Base-by-base conservation (phyloP, 2,113 vertebrate genomes). In the Sander vitreus region DNA sequence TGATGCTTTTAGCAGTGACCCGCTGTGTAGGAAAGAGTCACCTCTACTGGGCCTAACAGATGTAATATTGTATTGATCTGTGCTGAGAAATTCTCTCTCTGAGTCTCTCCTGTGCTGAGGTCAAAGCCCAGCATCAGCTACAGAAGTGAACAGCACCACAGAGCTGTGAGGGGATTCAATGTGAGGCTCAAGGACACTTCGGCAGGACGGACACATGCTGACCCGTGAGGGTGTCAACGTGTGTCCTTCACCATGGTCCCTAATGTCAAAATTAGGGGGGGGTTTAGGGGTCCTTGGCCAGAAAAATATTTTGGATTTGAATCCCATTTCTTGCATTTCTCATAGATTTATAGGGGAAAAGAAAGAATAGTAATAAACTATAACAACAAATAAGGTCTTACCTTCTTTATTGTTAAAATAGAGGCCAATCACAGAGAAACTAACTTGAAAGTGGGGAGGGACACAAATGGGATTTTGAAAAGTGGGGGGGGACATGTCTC, bases 1-100 rank as follows among this genome's bases (percentile, higher is more conserved):
- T 43, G 39, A 43, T 19, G n/a, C 12, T 39, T n/a, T 62, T 2
- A 73, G 43, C 21, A 15, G 33, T n/a, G 65, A 76, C 39, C 16
- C 8, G 0, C 18, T 15, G 13, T 76, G 16, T 13, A 19, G 53
- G 27, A 50, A 50, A 15, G 50, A 45, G 63, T 79, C 74, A 83
- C 89, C 81, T 89, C 79, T 81, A 30, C 43, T 6, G 70, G 79
- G 50, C 62, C 60, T n/a, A 67, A 85, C 88, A 92, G 85, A 75
- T 89, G 88, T 80, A 62, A 88, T 78, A 81, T 83, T 85, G 85
- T 85, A 90, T 89, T 51, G 88, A 91, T 91, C 88, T 79, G 84
- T 16, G 77, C 73, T 87, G 84, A 87, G 73, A 83, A 30, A 83
- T 79, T 62, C 43, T 51, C 54, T 73, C n/a, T 73, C 66, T 23